Evolutionary conservation across 1,140 invertebrate species (phyloP), one percentile per base, ranked within the genome.

Genomic region (Drosophila rhopaloa): DNA sequence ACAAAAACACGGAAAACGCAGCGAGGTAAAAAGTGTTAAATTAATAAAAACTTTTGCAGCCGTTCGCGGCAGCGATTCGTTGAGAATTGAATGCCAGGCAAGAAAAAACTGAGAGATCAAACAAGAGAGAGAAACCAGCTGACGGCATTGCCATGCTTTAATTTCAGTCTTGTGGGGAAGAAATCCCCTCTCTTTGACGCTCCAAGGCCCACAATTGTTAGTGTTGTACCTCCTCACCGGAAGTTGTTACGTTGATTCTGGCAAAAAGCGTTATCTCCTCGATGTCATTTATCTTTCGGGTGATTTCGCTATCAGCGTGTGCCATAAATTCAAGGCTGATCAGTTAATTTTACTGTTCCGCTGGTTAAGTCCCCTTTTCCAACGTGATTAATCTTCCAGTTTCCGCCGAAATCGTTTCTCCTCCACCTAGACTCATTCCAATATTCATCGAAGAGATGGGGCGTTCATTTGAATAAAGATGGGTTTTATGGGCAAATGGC

Each of bases 241-340:
- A 86, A 86, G 82, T 61, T 62, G 70, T 82, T 86, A 79, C 76
- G 76, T 79, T 48, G 67, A 48, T 75, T 75, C 65, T 71, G 48
- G 63, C 74, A 57, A 74, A 75, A 48, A 50, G 13, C 24, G 38
- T 60, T 76, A 65, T 62, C 61, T 59, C 16, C 2, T 9, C 16
- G 73, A 70, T 82, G 79, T 70, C 83, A 79, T 70, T 59, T 59
- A 80, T 80, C 73, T 74, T 58, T 66, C 24, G 27, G 43, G 19
- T 10, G 8, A 44, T 48, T 58, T 60, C 32, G 27, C 46, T 86
- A 86, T 86, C 79, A 76, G 41, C 32, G 43, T 19, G 19, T 11
- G 57, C 37, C 57, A 43, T 61, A 61, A 62, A 57, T 50, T 53
- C 74, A 55, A 63, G 37, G 50, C 56, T 58, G 57, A 76, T 83